Evolutionary conservation across 2,797 vertebrate genomes (phyloP).

Genomic region (Aythya fuligula): DNA sequence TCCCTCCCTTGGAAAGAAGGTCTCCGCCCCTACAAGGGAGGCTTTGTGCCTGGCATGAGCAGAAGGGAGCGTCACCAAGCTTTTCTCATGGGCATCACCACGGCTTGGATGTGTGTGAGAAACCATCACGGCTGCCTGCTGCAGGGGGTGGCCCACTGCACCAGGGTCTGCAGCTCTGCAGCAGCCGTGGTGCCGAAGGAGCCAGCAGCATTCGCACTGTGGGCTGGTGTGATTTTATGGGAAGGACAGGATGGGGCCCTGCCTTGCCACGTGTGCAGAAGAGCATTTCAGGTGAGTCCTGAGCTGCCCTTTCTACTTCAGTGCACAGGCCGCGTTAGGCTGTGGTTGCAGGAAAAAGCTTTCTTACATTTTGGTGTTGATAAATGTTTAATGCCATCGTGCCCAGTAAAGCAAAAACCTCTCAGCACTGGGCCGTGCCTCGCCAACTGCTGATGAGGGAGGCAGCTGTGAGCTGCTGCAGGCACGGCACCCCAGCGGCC

Average conservation of each 20-base stretch:
- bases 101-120: neutral
- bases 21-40: no score
- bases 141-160: no score
- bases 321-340: neutral
- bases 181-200: no score
- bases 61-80: neutral
- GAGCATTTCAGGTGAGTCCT: constrained; percentile 25
- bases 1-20: neutral
- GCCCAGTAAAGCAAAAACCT: constrained; percentile 20
- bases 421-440: neutral
- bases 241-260: neutral
- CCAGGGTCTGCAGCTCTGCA: neutral
- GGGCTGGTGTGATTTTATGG: neutral
- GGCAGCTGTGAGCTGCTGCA: neutral
- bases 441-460: neutral
- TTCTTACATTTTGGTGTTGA: neutral
- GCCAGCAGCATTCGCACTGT: no score
- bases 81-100: accelerated
- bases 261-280: neutral
- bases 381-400: constrained; percentile 17
- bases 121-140: neutral
- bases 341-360: neutral
- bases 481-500: accelerated
- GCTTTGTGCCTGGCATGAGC: neutral
- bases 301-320: constrained; percentile 21